These are phyloP conservation scores for Oceanodroma tethys DNA, from an alignment of 2,113 vertebrate genomes.

Conservation along the genomic window DNA sequence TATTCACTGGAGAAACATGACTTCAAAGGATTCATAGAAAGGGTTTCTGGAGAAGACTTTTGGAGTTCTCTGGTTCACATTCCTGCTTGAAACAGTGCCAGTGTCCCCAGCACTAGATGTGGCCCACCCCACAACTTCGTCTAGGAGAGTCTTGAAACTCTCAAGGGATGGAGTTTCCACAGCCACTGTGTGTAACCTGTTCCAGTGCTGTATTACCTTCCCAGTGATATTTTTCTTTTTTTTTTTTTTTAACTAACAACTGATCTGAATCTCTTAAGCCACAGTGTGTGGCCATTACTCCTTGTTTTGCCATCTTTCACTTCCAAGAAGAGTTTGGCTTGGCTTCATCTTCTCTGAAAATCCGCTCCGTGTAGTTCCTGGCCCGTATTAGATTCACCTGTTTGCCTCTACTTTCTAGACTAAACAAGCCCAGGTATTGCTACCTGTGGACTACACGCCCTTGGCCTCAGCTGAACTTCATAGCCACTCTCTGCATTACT, in stretches of 20 bases:
- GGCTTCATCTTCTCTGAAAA: not conserved
- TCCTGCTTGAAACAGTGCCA: not conserved
- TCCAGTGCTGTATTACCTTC: not conserved
- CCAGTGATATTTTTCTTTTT: not conserved
- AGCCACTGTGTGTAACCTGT: not conserved
- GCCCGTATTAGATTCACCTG: not conserved
- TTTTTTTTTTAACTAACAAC: not conserved
- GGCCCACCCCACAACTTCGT: fast-evolving
- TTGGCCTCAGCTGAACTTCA: not conserved
- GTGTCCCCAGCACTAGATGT: fast-evolving
- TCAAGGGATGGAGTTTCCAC: not conserved
- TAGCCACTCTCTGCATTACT: not conserved
- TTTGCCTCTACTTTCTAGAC: not conserved
- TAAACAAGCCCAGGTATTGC: not conserved
- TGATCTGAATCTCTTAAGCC: not conserved
- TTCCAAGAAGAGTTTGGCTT: not conserved
- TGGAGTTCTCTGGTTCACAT: not conserved
- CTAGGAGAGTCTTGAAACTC: not conserved
- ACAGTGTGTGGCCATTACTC: not conserved
- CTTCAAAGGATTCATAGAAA: not conserved
- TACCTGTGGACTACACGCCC: not conserved
- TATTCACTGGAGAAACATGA: not conserved
- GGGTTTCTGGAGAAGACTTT: not conserved
- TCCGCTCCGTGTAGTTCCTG: not conserved
- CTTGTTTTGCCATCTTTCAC: not conserved